Percentiles rank a stretch among this genome's conserved stretches.
Conservation (phyloP, 2,888 invertebrate genomes). For the Nemotelus nigrinus region DNA sequence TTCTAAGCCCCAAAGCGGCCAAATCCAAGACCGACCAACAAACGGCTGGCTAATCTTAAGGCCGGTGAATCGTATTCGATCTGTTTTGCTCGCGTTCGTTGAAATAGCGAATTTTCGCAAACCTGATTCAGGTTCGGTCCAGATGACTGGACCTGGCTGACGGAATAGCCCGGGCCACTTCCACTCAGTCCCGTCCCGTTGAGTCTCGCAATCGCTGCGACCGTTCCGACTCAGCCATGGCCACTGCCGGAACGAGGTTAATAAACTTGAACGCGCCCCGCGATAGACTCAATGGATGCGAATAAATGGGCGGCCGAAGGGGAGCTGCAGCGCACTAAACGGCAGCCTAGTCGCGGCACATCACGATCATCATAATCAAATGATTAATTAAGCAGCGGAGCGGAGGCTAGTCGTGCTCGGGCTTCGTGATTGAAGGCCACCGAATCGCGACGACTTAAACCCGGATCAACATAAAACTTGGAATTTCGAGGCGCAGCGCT, state of each 20-base stretch:
- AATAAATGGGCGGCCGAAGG: neutral
- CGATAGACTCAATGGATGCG: neutral
- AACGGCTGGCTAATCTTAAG: neutral
- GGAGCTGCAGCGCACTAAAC: neutral
- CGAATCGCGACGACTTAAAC: neutral
- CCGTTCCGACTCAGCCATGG: neutral
- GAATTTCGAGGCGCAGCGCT: no score
- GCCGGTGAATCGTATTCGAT: neutral
- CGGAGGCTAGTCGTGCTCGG: neutral
- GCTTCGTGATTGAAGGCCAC: neutral
- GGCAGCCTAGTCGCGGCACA: neutral
- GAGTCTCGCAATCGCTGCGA: neutral
- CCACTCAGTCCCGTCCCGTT: neutral
- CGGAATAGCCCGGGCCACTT: neutral
- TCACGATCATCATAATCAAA: slow-evolving; percentile 18
- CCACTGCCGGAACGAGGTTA: slow-evolving; percentile 40
- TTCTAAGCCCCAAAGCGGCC: neutral
- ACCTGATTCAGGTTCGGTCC: slow-evolving; percentile 19
- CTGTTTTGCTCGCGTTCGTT: neutral
- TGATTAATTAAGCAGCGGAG: slow-evolving; percentile 20
- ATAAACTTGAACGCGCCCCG: slow-evolving; percentile 17
- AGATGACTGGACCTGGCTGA: neutral
- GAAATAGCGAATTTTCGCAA: slow-evolving; percentile 7
- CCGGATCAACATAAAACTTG: no score
- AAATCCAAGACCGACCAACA: neutral